Conservation (phyloP, 2,797 vertebrate species). For the Eulemur rubriventer region DNA sequence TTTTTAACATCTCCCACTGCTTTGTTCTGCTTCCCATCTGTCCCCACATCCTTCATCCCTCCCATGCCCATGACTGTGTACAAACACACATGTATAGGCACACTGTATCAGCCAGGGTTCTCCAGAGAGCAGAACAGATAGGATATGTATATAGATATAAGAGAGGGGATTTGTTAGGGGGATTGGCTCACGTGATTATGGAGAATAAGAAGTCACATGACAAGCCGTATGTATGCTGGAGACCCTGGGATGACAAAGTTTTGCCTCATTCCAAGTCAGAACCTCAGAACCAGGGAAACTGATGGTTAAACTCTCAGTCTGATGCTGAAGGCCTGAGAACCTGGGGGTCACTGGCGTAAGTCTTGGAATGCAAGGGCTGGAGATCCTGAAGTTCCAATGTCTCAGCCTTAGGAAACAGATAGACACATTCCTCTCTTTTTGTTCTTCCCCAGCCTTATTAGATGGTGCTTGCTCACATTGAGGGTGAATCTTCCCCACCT, state of each 20-base stretch:
- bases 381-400: not conserved
- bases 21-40: not conserved
- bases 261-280: not conserved
- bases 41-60: too few species aligned
- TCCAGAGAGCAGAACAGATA: not conserved
- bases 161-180: not conserved
- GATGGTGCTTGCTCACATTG: not conserved
- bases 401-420: not conserved
- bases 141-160: not conserved
- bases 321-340: not conserved
- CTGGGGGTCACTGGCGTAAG: too few species aligned
- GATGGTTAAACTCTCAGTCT: not conserved
- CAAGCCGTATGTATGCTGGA: fast-evolving
- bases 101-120: not conserved
- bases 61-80: fast-evolving
- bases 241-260: not conserved
- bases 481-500: not conserved
- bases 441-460: too few species aligned
- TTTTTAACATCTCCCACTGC: not conserved
- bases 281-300: not conserved
- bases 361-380: not conserved
- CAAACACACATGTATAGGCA: fast-evolving
- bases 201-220: not conserved
- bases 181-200: not conserved
- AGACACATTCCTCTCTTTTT: not conserved